Conservation (phyloP, 2,113 vertebrate genomes). For the Salvelinus alpinus region DNA sequence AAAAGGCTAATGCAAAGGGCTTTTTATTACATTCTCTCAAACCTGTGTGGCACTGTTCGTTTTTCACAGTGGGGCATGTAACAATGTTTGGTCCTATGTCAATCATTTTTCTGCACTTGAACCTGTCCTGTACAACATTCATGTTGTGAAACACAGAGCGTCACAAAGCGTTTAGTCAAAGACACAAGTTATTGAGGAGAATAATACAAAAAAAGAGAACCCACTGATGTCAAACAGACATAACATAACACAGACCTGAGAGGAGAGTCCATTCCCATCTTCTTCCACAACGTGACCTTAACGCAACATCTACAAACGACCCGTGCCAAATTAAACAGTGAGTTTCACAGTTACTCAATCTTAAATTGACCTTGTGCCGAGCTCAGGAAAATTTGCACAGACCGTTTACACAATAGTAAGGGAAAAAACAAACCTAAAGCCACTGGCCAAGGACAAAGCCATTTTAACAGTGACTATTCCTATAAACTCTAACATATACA, state of each 20-base stretch:
- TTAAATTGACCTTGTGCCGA: not conserved
- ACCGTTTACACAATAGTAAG: not conserved
- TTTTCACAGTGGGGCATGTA: slow-evolving; percentile 52
- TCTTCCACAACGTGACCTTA: not conserved
- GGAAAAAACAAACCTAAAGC: not conserved
- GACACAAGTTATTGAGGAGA: slow-evolving; percentile 32
- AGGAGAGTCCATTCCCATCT: not conserved
- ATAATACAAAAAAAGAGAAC: slow-evolving; percentile 13
- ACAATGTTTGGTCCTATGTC: slow-evolving; percentile 3
- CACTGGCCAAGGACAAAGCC: not conserved
- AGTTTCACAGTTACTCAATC: not conserved
- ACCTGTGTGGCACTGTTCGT: slow-evolving; percentile 2
- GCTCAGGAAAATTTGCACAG: not conserved
- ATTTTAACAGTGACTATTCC: not conserved
- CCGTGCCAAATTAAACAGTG: not conserved
- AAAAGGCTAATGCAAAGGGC: slow-evolving; percentile 28
- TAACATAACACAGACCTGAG: not conserved
- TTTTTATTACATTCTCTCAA: slow-evolving; percentile 25
- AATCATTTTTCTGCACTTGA: slow-evolving; percentile 32
- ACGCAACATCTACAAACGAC: not conserved
- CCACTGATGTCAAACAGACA: not conserved
- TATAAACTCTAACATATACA: not conserved
- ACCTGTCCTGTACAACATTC: slow-evolving; percentile 26
- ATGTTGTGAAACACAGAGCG: not conserved
- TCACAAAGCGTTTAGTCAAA: not conserved